Base-by-base conservation (phyloP, 2,888 invertebrate species). In the Melieria picta region DNA sequence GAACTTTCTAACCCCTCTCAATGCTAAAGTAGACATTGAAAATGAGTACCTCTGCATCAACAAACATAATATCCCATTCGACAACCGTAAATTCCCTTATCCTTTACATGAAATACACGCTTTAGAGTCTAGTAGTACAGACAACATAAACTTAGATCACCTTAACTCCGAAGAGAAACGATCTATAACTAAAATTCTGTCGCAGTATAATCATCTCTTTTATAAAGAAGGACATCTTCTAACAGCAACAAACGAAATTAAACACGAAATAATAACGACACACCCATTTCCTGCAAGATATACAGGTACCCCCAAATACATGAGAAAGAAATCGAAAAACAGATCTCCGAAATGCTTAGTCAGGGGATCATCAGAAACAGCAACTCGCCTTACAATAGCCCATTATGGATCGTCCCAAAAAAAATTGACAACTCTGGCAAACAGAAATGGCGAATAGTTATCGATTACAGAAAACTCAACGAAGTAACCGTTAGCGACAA, bases 381-480 rank as follows among this genome's bases (percentile, higher is more conserved):
- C 52, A 9, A 52, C 10, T 52, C 52, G 11, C 52, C 52, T n/a
- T 52, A 52, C 13, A n/a, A 11, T 52, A 13, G n/a, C 11, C 52
- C 52, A 9, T n/a, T 52, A n/a, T 52, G 52, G 52, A 13, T 52
- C 52, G 6, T 52, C 11, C 52, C 52, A 55, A 56, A 56, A 65
- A 65, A 65, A 56, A 48, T 56, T 6, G 65, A 65, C 13, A 65
- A 65, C 56, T 55, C 43, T 48, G 56, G 65, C 4, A 56, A 56
- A 45, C 63, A 63, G 42, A 46, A 63, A 47, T 48, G 50, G 48
- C 11, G 63, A 47, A 48, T 65, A 2, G 65, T 65, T 45, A 56
- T 65, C 43, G 65, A 65, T 45, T 65, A 65, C 16, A 65, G 65
- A 43, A 46, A 43, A n/a, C 47, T 65, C 43, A 55, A 65, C 13